Conservation (phyloP, 2,888 invertebrate species). For the Drosophila maculinotata region DNA sequence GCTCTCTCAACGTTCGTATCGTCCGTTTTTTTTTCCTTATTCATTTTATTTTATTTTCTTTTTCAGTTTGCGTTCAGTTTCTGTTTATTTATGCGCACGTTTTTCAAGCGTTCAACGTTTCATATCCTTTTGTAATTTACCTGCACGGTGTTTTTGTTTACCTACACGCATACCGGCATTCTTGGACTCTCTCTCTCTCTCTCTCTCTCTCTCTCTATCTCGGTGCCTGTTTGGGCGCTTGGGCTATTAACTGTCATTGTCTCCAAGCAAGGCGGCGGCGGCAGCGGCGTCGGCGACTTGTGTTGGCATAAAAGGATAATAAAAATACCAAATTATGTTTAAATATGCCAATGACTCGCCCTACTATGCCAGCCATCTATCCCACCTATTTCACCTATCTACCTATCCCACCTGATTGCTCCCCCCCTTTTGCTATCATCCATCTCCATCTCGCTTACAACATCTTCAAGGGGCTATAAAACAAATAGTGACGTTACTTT, state of each 20-base stretch:
- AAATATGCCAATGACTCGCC: constrained; percentile 69
- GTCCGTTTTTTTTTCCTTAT: constrained; percentile 9
- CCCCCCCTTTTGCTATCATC: constrained; percentile 2
- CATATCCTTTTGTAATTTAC: constrained; percentile 65
- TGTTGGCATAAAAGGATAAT: constrained; percentile 71
- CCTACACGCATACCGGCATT: constrained; percentile 37
- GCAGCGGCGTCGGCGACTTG: constrained; percentile 45
- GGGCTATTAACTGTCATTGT: constrained; percentile 72
- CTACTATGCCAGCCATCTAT: background rate
- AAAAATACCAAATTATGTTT: constrained; percentile 76
- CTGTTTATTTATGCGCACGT: constrained; percentile 74
- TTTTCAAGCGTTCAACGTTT: constrained; percentile 38
- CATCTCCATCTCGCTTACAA: constrained; percentile 1
- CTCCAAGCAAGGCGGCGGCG: constrained; percentile 33
- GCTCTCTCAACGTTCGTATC: constrained; percentile 4
- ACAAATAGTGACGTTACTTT: constrained; percentile 45
- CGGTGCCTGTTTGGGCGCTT: constrained; percentile 11
- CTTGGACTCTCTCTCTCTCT: background rate
- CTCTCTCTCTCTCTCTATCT: background rate
- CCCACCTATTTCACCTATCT: background rate
- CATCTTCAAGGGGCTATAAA: constrained; percentile 39
- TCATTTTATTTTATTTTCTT: constrained; percentile 29
- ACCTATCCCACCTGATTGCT: no score
- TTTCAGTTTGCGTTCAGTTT: constrained; percentile 16
- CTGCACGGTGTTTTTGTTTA: constrained; percentile 61